Evolutionary conservation across 2,797 vertebrate genomes (phyloP).

Genomic region (Chaetophractus vellerosus): DNA sequence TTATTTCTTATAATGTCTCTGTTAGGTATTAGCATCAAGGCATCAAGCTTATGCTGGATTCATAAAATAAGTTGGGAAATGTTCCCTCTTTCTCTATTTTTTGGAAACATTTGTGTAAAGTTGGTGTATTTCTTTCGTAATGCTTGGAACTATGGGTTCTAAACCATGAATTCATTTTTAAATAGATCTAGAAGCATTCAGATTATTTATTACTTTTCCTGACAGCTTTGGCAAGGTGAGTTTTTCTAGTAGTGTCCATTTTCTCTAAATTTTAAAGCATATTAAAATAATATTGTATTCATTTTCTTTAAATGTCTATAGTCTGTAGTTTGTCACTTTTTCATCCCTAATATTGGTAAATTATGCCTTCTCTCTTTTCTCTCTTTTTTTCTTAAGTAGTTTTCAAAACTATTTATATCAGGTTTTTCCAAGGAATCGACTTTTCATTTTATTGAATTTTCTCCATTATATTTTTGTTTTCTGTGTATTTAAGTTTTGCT

Average conservation of each 20-base stretch:
- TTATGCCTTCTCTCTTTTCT: neutral
- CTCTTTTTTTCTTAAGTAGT: neutral
- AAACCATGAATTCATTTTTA: neutral
- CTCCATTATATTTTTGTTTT: neutral
- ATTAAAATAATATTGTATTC: neutral
- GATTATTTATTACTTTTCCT: neutral
- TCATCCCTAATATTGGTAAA: neutral
- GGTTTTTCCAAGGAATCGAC: neutral
- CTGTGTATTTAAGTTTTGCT: neutral
- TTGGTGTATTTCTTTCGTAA: neutral
- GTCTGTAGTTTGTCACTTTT: neutral
- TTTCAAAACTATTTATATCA: constrained; percentile 5
- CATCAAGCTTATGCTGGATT: constrained; percentile 1
- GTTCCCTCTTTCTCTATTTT: constrained; percentile 1
- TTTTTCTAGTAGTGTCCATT: neutral
- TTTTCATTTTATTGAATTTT: neutral
- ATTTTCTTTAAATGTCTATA: neutral
- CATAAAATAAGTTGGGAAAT: constrained; percentile 22
- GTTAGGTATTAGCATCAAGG: neutral
- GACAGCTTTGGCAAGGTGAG: neutral
- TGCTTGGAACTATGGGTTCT: neutral
- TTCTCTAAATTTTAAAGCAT: neutral
- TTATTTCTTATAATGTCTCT: neutral
- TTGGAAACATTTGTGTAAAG: neutral
- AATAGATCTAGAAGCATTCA: neutral